A percentile compares a stretch with the other conserved stretches of the same genome.
Conservation (phyloP, 1,140 invertebrate species). For the Trachymyrmex septentrionalis region DNA sequence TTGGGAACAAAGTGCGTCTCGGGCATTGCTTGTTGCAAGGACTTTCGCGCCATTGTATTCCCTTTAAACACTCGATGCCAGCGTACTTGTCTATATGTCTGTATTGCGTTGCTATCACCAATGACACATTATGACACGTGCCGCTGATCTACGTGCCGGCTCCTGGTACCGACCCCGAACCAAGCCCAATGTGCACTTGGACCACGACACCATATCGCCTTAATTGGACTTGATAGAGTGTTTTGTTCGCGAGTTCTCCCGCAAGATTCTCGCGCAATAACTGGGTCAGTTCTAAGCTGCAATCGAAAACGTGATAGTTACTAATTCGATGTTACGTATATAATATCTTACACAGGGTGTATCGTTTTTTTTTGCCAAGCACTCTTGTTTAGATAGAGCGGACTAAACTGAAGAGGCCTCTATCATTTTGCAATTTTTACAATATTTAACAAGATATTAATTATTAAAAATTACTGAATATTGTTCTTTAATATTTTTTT, state of each 20-base stretch:
- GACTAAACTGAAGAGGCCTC: too few species aligned
- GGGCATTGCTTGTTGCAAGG: slow-evolving; percentile 1
- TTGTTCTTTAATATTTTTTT: too few species aligned
- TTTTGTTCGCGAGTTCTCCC: slow-evolving; percentile 57
- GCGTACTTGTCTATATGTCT: neutral
- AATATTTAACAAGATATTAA: too few species aligned
- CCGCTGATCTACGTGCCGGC: neutral
- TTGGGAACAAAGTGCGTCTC: slow-evolving; percentile 64
- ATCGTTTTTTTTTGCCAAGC: too few species aligned
- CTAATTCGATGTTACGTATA: neutral
- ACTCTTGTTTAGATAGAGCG: too few species aligned
- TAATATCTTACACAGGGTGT: neutral
- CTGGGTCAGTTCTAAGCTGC: slow-evolving; percentile 29
- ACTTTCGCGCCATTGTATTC: slow-evolving; percentile 64
- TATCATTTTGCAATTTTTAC: too few species aligned
- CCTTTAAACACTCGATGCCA: slow-evolving; percentile 36
- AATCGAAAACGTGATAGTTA: slow-evolving; percentile 24
- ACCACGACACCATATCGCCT: slow-evolving; percentile 39
- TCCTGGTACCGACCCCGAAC: slow-evolving; percentile 54
- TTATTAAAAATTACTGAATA: too few species aligned
- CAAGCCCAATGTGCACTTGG: slow-evolving; percentile 65
- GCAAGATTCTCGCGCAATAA: slow-evolving; percentile 27
- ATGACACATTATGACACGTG: slow-evolving; percentile 28
- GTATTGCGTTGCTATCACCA: slow-evolving; percentile 41
- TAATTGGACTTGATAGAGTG: slow-evolving; percentile 64